Evolutionary conservation across 1,140 invertebrate species (phyloP).

Genomic region (Eulimnadia texana): DNA sequence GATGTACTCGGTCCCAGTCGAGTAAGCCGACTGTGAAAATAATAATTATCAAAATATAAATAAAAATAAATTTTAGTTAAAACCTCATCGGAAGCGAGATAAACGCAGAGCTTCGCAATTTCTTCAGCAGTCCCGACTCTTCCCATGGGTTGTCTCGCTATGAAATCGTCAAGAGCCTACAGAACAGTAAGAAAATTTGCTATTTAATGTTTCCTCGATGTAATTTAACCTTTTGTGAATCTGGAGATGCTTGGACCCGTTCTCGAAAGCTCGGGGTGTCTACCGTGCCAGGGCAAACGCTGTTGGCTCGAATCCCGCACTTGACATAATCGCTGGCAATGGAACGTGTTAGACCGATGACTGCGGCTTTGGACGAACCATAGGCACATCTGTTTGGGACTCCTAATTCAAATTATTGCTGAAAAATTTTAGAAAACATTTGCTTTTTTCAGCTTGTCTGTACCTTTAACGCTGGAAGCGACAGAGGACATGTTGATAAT

Average conservation of each 20-base stretch:
- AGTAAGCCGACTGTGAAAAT: slow-evolving; percentile 27
- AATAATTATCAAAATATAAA: neutral
- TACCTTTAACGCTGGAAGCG: slow-evolving; percentile 28
- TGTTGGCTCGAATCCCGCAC: slow-evolving; percentile 29
- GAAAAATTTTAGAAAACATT: neutral
- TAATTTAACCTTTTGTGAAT: slow-evolving; percentile 17
- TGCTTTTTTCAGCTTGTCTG: no score
- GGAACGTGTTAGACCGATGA: slow-evolving; percentile 33
- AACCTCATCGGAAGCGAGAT: slow-evolving; percentile 33
- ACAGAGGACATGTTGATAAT: slow-evolving; percentile 36
- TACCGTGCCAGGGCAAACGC: slow-evolving; percentile 30
- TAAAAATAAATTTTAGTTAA: neutral
- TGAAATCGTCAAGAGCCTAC: slow-evolving; percentile 27
- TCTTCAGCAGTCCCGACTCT: slow-evolving; percentile 32
- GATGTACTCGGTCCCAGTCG: slow-evolving; percentile 29
- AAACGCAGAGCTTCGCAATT: slow-evolving; percentile 30
- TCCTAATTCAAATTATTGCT: slow-evolving; percentile 17
- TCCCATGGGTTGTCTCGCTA: slow-evolving; percentile 30
- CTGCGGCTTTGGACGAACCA: slow-evolving; percentile 31
- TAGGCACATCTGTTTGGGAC: slow-evolving; percentile 31
- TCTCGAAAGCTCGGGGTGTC: slow-evolving; percentile 22
- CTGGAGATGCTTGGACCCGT: slow-evolving; percentile 24
- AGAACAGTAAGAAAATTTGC: no score
- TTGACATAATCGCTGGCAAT: slow-evolving; percentile 27
- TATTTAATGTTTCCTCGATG: slow-evolving; percentile 9